Percentiles rank a stretch among this genome's conserved stretches.
Conservation (phyloP, 2,113 vertebrate genomes). For the Nothocercus julius region DNA sequence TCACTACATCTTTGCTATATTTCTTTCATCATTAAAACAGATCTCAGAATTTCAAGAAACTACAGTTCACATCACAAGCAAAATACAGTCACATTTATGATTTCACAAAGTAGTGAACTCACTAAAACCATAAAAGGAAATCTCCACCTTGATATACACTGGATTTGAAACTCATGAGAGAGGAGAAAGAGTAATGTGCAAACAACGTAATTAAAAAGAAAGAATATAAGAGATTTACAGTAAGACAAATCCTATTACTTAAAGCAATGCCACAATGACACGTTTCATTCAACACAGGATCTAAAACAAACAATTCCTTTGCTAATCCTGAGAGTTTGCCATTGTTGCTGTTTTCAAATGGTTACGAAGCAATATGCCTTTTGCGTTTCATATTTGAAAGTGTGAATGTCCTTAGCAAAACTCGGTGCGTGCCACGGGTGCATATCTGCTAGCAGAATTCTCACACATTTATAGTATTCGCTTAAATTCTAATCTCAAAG, state of each 20-base stretch:
- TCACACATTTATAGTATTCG: neutral
- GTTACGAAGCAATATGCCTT: neutral
- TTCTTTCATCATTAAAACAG: neutral
- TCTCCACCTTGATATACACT: neutral
- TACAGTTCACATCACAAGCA: neutral
- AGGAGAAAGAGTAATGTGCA: neutral
- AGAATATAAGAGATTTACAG: neutral
- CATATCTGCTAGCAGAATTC: neutral
- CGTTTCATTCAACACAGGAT: neutral
- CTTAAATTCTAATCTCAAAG: neutral
- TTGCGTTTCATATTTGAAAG: neutral
- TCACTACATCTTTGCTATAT: neutral
- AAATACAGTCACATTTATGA: neutral
- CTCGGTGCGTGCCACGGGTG: neutral
- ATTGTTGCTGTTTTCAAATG: neutral
- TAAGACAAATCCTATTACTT: constrained; percentile 15
- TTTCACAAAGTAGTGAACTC: neutral
- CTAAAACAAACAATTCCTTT: neutral
- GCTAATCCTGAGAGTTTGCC: neutral
- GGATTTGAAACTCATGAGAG: neutral
- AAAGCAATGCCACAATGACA: neutral
- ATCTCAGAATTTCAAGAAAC: neutral
- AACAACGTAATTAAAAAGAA: constrained; percentile 2
- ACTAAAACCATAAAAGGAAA: neutral
- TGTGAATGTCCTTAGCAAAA: neutral